Evolutionary conservation across 1,140 invertebrate species (phyloP).

Genomic region (Lamellibrachia luymesi): DNA sequence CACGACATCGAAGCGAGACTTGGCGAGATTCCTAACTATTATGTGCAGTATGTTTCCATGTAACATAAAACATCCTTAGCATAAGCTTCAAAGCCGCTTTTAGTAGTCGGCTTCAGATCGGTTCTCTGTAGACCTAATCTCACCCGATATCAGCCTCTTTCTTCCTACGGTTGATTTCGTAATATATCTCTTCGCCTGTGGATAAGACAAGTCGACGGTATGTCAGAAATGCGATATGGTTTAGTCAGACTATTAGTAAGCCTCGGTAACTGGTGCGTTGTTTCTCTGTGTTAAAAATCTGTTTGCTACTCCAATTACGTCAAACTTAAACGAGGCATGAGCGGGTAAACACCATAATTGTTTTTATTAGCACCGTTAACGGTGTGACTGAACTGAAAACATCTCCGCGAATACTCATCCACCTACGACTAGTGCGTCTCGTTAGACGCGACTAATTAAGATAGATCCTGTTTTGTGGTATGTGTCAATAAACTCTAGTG

Average conservation of each 20-base stretch:
- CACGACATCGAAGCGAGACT: not conserved
- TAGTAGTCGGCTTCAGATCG: not conserved
- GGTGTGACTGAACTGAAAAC: not conserved
- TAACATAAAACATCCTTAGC: not conserved
- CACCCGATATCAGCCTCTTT: not conserved
- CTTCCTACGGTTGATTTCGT: not conserved
- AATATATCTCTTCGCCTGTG: not conserved
- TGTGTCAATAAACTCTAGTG: not conserved
- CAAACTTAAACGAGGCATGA: not conserved
- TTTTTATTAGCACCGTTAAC: not conserved
- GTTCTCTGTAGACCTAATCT: not conserved
- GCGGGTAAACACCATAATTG: not conserved
- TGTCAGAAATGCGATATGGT: not conserved
- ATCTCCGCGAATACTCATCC: not conserved
- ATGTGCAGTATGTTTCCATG: not conserved
- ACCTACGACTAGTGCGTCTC: not conserved
- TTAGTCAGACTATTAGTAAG: not conserved
- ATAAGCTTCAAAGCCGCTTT: not conserved
- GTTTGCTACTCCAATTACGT: not conserved
- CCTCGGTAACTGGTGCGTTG: not conserved
- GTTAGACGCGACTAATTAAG: not conserved
- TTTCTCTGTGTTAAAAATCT: not conserved
- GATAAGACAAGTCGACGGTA: not conserved
- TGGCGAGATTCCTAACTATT: not conserved
- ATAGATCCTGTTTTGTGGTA: not conserved